Conservation (phyloP, 1,140 invertebrate species). For the Sweltsa coloradensis region DNA sequence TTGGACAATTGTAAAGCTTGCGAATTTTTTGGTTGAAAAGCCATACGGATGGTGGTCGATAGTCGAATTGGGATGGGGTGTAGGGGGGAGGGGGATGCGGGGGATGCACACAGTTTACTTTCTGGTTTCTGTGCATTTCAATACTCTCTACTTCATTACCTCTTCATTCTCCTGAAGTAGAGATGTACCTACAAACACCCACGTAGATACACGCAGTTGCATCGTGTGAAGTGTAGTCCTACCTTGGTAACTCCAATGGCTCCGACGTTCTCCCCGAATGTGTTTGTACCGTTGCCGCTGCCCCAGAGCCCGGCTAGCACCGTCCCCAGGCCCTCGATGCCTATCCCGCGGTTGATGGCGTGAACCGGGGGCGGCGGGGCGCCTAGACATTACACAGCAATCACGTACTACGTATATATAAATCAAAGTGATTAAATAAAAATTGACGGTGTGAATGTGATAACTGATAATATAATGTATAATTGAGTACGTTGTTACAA, state of each 20-base stretch:
- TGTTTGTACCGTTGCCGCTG: constrained; percentile 75
- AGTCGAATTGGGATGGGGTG: no score
- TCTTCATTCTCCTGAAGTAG: no score
- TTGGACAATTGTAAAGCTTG: no score
- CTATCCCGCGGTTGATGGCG: constrained; percentile 77
- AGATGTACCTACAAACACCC: no score
- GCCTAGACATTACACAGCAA: constrained; percentile 36
- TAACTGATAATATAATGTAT: no score
- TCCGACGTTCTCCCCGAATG: constrained; percentile 81
- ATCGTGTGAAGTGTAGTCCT: neutral
- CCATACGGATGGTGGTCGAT: no score
- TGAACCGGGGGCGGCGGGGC: constrained; percentile 71
- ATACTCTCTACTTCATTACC: constrained; percentile 2
- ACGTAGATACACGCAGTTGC: neutral
- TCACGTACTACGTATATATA: no score
- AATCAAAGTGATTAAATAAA: no score
- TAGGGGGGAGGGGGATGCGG: no score
- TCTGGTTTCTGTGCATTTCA: neutral
- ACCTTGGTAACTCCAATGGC: constrained; percentile 61
- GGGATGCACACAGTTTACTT: no score
- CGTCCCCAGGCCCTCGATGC: constrained; percentile 71
- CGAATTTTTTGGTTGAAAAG: no score
- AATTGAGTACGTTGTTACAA: neutral
- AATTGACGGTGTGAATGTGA: no score
- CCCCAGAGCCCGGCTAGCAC: constrained; percentile 71